Evolutionary conservation across 2,797 vertebrate species (phyloP), one percentile per base, ranked within the genome.

Genomic region (Notolepis coatsorum): DNA sequence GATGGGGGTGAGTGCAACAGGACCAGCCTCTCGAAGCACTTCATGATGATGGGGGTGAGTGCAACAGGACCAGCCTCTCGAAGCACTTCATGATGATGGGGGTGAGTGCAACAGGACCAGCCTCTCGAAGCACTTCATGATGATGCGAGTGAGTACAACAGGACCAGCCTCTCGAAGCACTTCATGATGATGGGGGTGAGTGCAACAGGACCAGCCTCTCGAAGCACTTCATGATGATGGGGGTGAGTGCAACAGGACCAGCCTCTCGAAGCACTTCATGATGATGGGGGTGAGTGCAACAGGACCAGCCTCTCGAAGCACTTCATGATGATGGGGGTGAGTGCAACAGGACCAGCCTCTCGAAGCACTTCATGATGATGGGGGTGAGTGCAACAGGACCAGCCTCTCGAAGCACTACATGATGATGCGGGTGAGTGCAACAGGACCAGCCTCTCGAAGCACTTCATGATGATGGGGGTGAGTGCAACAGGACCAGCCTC

Each of bases 401-500:
- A n/a, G n/a, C n/a, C n/a, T n/a, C n/a, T n/a, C n/a, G n/a, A n/a
- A n/a, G n/a, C n/a, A n/a, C n/a, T n/a, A n/a, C n/a, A n/a, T n/a
- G n/a, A n/a, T n/a, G n/a, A n/a, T n/a, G n/a, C n/a, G n/a, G n/a
- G n/a, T n/a, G n/a, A n/a, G n/a, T n/a, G n/a, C n/a, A n/a, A n/a
- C n/a, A n/a, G n/a, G n/a, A n/a, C n/a, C n/a, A n/a, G n/a, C 33
- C 33, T 37, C 33, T 37, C 33, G 33, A 37, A 37, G 33, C 33
- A 37, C 33, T 37, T 37, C 33, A 37, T 1, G 33, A 37, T 37
- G 33, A 37, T 13, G 13, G 33, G 33, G 7, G 33, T 37, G 7
- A 37, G 33, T 37, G 33, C 33, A 7, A 37, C 33, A n/a, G n/a
- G 45, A 47, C 21, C 21, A 68, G 47, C 64, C 55, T 69, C 45